These are phyloP conservation scores for Enteromius unitaeniatus DNA, from an alignment of 2,797 vertebrate genomes.

Conservation along the genomic window DNA sequence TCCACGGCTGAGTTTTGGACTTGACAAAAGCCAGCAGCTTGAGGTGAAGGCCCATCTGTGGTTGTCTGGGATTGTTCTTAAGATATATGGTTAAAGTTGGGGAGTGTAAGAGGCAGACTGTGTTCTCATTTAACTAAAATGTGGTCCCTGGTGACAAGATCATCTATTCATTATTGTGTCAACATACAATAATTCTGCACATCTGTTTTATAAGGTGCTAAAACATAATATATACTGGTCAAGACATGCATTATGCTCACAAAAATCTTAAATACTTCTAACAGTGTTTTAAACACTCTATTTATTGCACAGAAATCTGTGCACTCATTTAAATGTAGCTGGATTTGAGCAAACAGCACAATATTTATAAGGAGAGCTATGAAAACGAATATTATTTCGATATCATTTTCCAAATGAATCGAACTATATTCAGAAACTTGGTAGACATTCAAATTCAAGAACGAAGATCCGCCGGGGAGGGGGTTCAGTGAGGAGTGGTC, in stretches of 20 bases:
- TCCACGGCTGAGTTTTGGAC: neutral
- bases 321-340: neutral
- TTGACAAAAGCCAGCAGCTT: neutral
- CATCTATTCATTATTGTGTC: conserved; percentile 1
- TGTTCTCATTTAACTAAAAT: conserved; percentile 3
- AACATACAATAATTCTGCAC: neutral
- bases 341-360: neutral
- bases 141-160: neutral
- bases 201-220: neutral
- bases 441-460: neutral
- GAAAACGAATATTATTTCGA: neutral
- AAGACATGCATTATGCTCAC: neutral
- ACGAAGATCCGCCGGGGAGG: neutral
- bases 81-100: neutral
- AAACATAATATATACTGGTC: neutral
- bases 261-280: neutral
- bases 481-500: conserved; percentile 6
- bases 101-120: neutral
- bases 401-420: neutral
- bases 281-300: neutral
- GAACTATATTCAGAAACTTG: neutral
- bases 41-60: neutral
- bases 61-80: neutral
- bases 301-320: neutral
- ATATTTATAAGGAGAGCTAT: neutral